phyloP scores from a whole-genome alignment of 2,797 vertebrate species.

The Aphelocoma californica region DNA sequence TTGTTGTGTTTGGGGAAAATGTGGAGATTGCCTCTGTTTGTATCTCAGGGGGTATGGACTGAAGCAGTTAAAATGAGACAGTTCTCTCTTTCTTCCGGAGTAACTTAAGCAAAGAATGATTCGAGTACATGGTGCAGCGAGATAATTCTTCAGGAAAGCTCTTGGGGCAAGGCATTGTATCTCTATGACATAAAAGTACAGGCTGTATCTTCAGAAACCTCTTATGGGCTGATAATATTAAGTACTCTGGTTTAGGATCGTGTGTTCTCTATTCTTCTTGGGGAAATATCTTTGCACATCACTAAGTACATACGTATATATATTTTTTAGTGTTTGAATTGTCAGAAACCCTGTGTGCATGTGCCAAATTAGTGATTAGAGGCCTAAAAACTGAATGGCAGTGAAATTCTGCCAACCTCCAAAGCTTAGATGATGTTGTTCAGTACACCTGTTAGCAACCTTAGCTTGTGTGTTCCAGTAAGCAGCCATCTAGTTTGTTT shows the following conservation, averaged over 20 bases:
- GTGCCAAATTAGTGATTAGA: not conserved
- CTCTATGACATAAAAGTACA: not conserved
- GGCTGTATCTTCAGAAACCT: not conserved
- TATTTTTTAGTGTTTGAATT: not conserved
- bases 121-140: not conserved
- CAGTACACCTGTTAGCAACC: not conserved
- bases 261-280: not conserved
- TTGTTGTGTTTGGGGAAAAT: not conserved
- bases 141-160: not conserved
- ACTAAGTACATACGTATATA: not conserved
- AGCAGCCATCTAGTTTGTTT: not conserved
- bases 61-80: not conserved
- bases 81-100: not conserved
- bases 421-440: not conserved
- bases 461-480: not conserved
- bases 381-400: not conserved
- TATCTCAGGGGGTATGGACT: not conserved
- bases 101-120: not conserved
- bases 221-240: not conserved
- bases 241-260: not conserved
- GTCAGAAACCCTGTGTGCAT: not conserved
- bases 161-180: not conserved
- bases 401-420: not conserved
- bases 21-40: not conserved
- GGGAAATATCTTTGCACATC: not conserved